A percentile compares a stretch with the other conserved stretches of the same genome.
phyloP scores from a whole-genome alignment of 2,888 invertebrate species.

The Tinea pellionella region DNA sequence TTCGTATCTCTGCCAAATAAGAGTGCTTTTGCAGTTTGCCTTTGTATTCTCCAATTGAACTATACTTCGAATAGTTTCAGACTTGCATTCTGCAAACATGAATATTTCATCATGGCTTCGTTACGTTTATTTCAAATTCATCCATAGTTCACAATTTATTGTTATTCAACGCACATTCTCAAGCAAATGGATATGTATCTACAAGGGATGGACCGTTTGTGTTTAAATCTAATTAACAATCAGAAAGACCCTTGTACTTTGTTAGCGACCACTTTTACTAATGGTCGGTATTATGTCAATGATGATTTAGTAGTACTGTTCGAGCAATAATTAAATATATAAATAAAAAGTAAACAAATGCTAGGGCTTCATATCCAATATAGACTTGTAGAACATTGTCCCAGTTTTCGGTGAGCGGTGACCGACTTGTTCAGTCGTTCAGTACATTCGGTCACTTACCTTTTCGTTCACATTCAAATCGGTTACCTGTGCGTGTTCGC shows the following conservation, averaged over 20 bases:
- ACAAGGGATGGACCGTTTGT: background rate
- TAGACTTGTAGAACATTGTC: too few species aligned
- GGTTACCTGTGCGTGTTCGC: too few species aligned
- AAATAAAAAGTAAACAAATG: too few species aligned
- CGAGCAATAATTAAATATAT: too few species aligned
- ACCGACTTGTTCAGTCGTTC: too few species aligned
- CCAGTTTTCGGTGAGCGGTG: too few species aligned
- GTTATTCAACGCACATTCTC: background rate
- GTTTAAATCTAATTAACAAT: constrained; percentile 36
- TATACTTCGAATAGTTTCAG: background rate
- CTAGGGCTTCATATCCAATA: too few species aligned
- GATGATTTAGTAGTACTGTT: constrained; percentile 20
- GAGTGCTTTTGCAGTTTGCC: constrained; percentile 40
- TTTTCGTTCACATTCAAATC: too few species aligned
- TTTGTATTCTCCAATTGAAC: constrained; percentile 43
- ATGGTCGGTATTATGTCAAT: constrained; percentile 27
- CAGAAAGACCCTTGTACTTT: constrained; percentile 22
- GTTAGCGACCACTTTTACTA: constrained; percentile 22
- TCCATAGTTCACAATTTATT: constrained; percentile 5
- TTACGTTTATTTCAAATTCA: constrained; percentile 1
- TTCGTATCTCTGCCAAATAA: constrained; percentile 35
- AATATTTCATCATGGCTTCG: constrained; percentile 7
- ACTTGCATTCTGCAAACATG: constrained; percentile 3
- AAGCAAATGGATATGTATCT: background rate
- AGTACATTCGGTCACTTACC: too few species aligned